Percentiles rank a stretch among this genome's conserved stretches.
Conservation (phyloP, 2,113 vertebrate genomes). For the Anser brachyrhynchus region DNA sequence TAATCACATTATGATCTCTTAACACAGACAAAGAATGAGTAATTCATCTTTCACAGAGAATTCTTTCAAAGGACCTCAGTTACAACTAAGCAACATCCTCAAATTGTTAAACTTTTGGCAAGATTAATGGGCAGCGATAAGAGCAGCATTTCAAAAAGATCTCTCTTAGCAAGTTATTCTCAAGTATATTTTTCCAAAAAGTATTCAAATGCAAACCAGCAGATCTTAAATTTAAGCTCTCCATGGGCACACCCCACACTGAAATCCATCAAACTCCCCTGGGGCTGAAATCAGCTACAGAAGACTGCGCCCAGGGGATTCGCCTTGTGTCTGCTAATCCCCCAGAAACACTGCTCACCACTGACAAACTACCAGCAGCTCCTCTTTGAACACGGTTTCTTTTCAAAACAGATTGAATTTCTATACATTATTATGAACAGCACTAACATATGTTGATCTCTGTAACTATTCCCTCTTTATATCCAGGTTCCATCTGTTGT, state of each 20-base stretch:
- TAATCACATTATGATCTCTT: constrained; percentile 49
- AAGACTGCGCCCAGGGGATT: not conserved
- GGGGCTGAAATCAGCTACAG: not conserved
- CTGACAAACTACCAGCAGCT: not conserved
- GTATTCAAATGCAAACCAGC: not conserved
- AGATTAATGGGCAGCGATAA: not conserved
- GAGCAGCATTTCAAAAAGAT: not conserved
- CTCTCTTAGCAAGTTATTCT: not conserved
- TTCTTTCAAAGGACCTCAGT: constrained; percentile 35
- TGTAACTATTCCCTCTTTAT: constrained; percentile 20
- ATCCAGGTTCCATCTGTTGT: constrained; percentile 40
- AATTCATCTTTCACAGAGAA: constrained; percentile 40
- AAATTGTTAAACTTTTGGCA: constrained; percentile 52
- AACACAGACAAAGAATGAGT: constrained; percentile 40
- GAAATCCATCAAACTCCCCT: not conserved
- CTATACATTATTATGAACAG: not conserved
- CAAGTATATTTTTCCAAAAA: not conserved
- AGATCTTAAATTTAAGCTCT: not conserved
- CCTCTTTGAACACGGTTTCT: constrained; percentile 11
- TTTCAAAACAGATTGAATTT: constrained; percentile 28
- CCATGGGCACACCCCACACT: not conserved
- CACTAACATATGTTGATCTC: not conserved
- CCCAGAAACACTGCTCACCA: not conserved
- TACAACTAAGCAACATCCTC: constrained; percentile 58
- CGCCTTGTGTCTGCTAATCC: not conserved